Conservation (phyloP, 1,140 invertebrate species). For the Papilio dardanus region DNA sequence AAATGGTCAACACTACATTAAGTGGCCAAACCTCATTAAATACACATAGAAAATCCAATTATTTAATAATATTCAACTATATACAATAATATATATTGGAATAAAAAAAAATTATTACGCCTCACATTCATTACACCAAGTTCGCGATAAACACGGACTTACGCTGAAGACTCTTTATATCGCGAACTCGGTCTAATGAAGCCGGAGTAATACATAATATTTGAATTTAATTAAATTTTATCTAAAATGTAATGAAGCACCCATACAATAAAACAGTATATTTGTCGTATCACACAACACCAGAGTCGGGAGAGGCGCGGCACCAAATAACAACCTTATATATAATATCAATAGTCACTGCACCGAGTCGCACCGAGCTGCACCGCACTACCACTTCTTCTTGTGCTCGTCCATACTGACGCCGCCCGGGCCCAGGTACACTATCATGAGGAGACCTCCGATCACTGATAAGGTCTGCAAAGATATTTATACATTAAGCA, state of each 20-base stretch:
- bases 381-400: slow-evolving; percentile 96
- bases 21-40: not conserved
- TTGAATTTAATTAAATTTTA: not conserved
- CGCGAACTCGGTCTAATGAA: too few species aligned
- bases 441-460: slow-evolving; percentile 99
- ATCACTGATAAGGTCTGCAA: slow-evolving; percentile 98
- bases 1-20: not conserved
- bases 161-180: too few species aligned
- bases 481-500: too few species aligned
- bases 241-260: slow-evolving; percentile 4
- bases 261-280: slow-evolving; percentile 10
- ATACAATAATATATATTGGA: not conserved
- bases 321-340: slow-evolving; percentile 38
- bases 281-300: slow-evolving; percentile 35
- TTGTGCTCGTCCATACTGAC: slow-evolving; percentile 99
- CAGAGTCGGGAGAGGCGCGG: slow-evolving; percentile 21
- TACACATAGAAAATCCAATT: not conserved
- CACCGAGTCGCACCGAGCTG: slow-evolving; percentile 42
- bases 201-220: too few species aligned
- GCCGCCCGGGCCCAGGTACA: slow-evolving; percentile 98
- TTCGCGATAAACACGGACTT: too few species aligned
- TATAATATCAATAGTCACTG: slow-evolving; percentile 56
- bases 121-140: too few species aligned
- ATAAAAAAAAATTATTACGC: not conserved
- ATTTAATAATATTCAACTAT: not conserved